Base-by-base conservation (phyloP, 2,113 vertebrate species). In the Salminus brasiliensis region DNA sequence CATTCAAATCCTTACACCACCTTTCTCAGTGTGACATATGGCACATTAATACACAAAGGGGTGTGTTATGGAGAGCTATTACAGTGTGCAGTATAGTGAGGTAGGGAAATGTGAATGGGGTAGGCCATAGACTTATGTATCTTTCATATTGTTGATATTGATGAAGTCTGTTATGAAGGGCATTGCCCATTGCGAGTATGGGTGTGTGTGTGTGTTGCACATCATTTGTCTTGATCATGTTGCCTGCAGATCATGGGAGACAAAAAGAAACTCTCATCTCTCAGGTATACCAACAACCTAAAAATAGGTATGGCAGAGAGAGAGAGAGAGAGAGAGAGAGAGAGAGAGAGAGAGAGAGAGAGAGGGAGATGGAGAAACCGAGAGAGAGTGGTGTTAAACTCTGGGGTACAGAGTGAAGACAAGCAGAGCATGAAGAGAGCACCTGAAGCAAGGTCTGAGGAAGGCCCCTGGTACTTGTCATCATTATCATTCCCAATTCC, bases 401-500 rank as follows among this genome's bases (percentile, higher is more conserved):
- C 62, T 23, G 63, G 36, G 55, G 39, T 8, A 27, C n/a, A 41
- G 72, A 74, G 49, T 7, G 32, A 74, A 69, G 65, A 15, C 49
- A 68, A 70, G 53, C 53, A 13, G 13, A 47, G 41, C 27, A 60
- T 80, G 71, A 80, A 34, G 79, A 70, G 63, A 34, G 47, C 62
- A 80, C 70, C 78, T 68, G 62, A 74, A 45, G 78, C 60, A 67
- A 32, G 43, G 68, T 29, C 41, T 25, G 34, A 36, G 29, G 36
- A 27, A 27, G 67, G 36, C 29, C 12, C 30, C 13, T 30, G 32
- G 47, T 74, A 39, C 13, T 52, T 45, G 59, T 47, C 43, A 43
- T 59, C 55, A 27, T 63, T 55, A 53, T 76, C 62, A 12, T 62
- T 76, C 9, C 5, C 32, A 76, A 30, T 76, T 36, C 47, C n/a